Percentiles rank a stretch among this genome's conserved stretches.
phyloP scores from a whole-genome alignment of 2,888 invertebrate genomes.

The Tuta absoluta region DNA sequence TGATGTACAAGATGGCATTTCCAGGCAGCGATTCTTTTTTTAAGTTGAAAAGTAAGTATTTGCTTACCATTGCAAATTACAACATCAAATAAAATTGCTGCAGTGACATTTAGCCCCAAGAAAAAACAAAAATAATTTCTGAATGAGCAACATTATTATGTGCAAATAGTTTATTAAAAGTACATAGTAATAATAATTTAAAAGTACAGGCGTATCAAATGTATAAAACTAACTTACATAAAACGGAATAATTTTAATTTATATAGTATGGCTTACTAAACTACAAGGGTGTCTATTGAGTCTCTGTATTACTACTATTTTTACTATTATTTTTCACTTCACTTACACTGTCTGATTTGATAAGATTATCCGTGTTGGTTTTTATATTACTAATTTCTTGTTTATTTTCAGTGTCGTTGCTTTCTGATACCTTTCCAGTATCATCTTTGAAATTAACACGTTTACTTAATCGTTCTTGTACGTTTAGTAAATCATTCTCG shows the following conservation, averaged over 20 bases:
- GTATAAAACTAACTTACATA: not conserved
- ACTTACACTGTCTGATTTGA: conserved; percentile 10
- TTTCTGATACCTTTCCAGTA: not conserved
- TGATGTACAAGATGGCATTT: no score
- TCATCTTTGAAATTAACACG: not conserved
- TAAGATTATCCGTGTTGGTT: not conserved
- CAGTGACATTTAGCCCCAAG: no score
- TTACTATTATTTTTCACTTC: conserved; percentile 5
- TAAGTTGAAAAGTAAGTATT: no score
- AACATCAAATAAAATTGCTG: no score
- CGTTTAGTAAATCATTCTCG: not conserved
- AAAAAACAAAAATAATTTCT: no score
- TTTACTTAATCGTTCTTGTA: not conserved
- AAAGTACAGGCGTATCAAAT: conserved; percentile 3
- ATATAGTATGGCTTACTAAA: conserved; percentile 29
- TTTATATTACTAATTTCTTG: not conserved
- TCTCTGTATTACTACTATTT: conserved; percentile 10
- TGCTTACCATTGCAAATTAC: no score
- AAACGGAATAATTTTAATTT: not conserved
- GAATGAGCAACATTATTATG: no score
- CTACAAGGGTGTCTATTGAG: conserved; percentile 15
- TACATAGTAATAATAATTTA: not conserved
- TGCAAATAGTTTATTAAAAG: not conserved
- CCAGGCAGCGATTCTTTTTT: no score
- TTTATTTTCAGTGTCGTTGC: not conserved